Evolutionary conservation across 2,888 invertebrate genomes (phyloP), one percentile per base, ranked within the genome.

Genomic region (Terebella lapidaria): DNA sequence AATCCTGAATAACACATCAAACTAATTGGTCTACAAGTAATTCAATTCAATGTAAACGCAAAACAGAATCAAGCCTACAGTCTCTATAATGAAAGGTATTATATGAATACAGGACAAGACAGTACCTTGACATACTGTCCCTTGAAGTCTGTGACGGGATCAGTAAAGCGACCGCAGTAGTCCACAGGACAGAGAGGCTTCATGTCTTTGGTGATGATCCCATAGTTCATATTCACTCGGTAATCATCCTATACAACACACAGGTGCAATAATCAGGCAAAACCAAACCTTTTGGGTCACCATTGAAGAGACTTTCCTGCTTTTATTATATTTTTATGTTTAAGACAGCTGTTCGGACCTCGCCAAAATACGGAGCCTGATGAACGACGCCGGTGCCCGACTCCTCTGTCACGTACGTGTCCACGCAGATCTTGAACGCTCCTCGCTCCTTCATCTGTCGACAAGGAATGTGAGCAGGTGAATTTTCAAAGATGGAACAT

Each of bases 321-420:
- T n/a, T n/a, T n/a, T n/a, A n/a, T n/a, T n/a, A n/a, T n/a, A n/a
- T n/a, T n/a, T n/a, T n/a, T n/a, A n/a, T n/a, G n/a, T n/a, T n/a
- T n/a, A n/a, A n/a, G n/a, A n/a, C n/a, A n/a, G n/a, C n/a, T n/a
- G n/a, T n/a, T n/a, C n/a, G 10, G 65, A 83, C 83, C 79, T 85
- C 99, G 71, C 99, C 99, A 83, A 99, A 99, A 81, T 96, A 99
- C 4, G 99, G 95, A 1, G 99, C 93, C 82, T 96, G 95, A 78
- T 99, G 99, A 25, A 99, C 99, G 67, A 97, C 85, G 25, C 97
- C 97, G 15, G 97, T 97, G 83, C 99, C 99, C 64, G 92, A 91
- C 72, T 96, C 97, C 62, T 92, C 88, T 0, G 94, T 94, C 0
- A 99, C 97, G 81, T 99, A 99, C 4, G 85, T 86, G 82, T 96